phyloP scores from a whole-genome alignment of 2,888 invertebrate genomes.

The Leucania comma region DNA sequence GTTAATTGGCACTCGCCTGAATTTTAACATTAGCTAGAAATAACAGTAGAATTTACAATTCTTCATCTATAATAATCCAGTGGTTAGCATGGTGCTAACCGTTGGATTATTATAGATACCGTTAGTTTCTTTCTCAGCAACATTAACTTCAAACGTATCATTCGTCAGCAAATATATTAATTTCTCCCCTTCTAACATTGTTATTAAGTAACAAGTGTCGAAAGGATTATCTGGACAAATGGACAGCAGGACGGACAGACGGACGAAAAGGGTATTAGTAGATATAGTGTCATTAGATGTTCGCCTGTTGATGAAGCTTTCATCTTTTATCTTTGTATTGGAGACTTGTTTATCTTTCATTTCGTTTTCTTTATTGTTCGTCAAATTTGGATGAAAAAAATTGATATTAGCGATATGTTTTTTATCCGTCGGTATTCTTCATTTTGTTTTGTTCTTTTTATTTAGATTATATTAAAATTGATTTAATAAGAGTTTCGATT shows the following conservation, averaged over 20 bases:
- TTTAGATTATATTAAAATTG: neutral
- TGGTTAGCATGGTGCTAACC: no score
- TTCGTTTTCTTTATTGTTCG: constrained; percentile 26
- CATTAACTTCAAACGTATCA: constrained; percentile 26
- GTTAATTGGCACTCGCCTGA: no score
- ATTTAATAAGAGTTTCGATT: neutral
- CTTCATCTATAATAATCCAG: no score
- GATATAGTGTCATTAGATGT: constrained; percentile 59
- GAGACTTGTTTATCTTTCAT: constrained; percentile 27
- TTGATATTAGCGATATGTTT: neutral
- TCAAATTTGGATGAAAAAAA: neutral
- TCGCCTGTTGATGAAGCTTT: constrained; percentile 35
- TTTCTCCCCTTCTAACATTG: constrained; percentile 57
- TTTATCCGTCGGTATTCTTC: neutral
- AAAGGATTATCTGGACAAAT: constrained; percentile 68
- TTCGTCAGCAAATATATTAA: constrained; percentile 60
- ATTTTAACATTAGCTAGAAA: no score
- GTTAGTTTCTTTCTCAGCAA: constrained; percentile 8
- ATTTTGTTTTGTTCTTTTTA: neutral
- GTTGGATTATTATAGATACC: no score
- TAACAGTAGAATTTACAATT: no score
- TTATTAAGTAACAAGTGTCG: constrained; percentile 67
- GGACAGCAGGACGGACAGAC: constrained; percentile 56
- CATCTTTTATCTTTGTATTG: constrained; percentile 41
- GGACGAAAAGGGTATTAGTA: constrained; percentile 59